Percentiles rank a stretch among this genome's conserved stretches.
These are phyloP conservation scores for Carassius auratus DNA, from an alignment of 2,113 vertebrate genomes.

Conservation along the genomic window DNA sequence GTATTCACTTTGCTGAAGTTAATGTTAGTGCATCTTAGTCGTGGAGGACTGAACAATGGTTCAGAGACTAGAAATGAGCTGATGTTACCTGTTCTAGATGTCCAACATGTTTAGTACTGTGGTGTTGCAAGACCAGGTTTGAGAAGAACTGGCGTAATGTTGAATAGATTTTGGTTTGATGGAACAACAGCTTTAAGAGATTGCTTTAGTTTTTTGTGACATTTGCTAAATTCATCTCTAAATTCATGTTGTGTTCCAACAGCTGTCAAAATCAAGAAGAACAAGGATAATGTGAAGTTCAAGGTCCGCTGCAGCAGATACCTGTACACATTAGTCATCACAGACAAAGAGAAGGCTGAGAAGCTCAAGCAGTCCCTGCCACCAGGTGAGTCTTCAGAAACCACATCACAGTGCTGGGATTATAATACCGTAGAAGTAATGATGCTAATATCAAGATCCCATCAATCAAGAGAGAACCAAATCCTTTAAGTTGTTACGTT, in stretches of 20 bases:
- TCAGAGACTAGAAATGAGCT: not conserved
- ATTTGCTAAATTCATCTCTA: too few relatives aligned
- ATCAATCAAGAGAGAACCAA: not conserved
- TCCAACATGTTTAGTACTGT: not conserved
- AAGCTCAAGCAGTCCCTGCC: slow-evolving; percentile 98
- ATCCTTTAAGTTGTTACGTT: not conserved
- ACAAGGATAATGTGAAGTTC: slow-evolving; percentile 98
- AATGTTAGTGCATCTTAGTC: not conserved
- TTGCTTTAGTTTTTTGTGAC: not conserved
- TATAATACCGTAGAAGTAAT: not conserved
- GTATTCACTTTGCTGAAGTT: not conserved
- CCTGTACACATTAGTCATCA: slow-evolving; percentile 98
- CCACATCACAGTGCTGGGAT: not conserved
- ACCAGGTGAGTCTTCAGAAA: slow-evolving; percentile 78
- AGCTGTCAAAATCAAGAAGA: slow-evolving; percentile 99
- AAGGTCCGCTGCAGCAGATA: slow-evolving; percentile 98
- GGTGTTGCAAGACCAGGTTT: not conserved
- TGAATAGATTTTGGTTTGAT: not conserved
- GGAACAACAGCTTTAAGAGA: too few relatives aligned
- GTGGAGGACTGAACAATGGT: not conserved
- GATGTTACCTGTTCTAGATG: not conserved
- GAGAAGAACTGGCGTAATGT: not conserved
- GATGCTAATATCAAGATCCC: not conserved
- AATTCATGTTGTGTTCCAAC: fast-evolving
- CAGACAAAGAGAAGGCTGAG: slow-evolving; percentile 98